These are phyloP conservation scores for Pseudoips prasinana DNA, from an alignment of 2,888 invertebrate genomes.

Conservation along the genomic window DNA sequence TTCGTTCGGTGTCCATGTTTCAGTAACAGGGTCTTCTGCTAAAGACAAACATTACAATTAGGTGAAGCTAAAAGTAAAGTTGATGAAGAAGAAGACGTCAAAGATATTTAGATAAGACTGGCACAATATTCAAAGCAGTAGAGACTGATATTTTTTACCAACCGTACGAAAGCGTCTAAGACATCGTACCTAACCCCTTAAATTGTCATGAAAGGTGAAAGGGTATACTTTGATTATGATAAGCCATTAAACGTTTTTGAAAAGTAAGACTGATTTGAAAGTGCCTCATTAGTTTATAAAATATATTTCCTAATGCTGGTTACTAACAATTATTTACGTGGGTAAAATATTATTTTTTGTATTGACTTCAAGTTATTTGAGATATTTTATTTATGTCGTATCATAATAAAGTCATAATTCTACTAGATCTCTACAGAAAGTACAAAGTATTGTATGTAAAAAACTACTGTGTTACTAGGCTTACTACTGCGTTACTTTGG, in stretches of 20 bases:
- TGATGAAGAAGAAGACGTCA: background rate
- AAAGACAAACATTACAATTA: conserved; percentile 4
- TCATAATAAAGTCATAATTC: conserved; percentile 1
- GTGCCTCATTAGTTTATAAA: too few relatives aligned
- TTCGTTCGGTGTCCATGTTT: conserved; percentile 1
- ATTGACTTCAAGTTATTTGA: background rate
- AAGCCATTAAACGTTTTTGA: conserved; percentile 4
- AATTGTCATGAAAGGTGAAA: conserved; percentile 1
- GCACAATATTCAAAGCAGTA: conserved; percentile 3
- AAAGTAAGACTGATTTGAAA: conserved; percentile 1
- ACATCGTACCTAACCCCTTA: conserved; percentile 2
- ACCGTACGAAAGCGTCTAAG: conserved; percentile 1
- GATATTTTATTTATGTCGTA: background rate
- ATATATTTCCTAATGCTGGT: too few relatives aligned
- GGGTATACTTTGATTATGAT: conserved; percentile 3
- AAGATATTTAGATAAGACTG: background rate
- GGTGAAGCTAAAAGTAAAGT: conserved; percentile 3
- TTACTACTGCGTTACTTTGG: conserved; percentile 8
- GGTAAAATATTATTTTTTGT: conserved; percentile 4
- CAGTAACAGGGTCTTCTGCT: conserved; percentile 1
- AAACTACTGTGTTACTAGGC: conserved; percentile 7
- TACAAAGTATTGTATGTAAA: conserved; percentile 3
- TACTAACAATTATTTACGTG: too few relatives aligned
- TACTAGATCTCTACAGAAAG: background rate
- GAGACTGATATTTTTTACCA: conserved; percentile 3